These are phyloP conservation scores for Globicephala melas DNA, from an alignment of 2,113 vertebrate genomes.

Conservation along the genomic window DNA sequence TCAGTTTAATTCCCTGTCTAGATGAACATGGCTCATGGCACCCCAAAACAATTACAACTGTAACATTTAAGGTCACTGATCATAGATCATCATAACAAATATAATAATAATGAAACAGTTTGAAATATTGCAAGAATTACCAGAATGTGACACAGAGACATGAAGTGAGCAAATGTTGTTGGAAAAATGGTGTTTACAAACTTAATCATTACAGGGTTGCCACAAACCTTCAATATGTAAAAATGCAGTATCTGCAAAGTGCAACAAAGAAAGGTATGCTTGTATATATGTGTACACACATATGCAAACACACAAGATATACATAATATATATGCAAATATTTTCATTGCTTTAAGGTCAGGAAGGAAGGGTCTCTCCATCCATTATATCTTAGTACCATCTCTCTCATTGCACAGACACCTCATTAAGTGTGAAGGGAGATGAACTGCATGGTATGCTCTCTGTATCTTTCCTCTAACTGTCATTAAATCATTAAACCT, in stretches of 20 bases:
- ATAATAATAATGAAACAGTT: not conserved
- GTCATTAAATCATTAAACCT: not conserved
- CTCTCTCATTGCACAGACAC: not conserved
- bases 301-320: not conserved
- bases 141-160: not conserved
- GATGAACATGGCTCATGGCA: not conserved
- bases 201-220: not conserved
- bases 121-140: not conserved
- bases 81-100: not conserved
- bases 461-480: not conserved
- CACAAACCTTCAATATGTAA: not conserved
- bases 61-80: not conserved
- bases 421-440: not conserved
- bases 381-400: not conserved
- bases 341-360: not conserved
- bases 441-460: not conserved
- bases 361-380: not conserved
- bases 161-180: not conserved
- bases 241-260: not conserved
- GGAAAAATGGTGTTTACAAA: not conserved
- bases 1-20: not conserved
- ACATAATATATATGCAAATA: not conserved
- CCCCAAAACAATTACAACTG: not conserved
- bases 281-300: not conserved
- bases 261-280: not conserved